A percentile compares a stretch with the other conserved stretches of the same genome.
Evolutionary conservation across 2,797 vertebrate genomes (phyloP).

Genomic region (Coreius guichenoti): DNA sequence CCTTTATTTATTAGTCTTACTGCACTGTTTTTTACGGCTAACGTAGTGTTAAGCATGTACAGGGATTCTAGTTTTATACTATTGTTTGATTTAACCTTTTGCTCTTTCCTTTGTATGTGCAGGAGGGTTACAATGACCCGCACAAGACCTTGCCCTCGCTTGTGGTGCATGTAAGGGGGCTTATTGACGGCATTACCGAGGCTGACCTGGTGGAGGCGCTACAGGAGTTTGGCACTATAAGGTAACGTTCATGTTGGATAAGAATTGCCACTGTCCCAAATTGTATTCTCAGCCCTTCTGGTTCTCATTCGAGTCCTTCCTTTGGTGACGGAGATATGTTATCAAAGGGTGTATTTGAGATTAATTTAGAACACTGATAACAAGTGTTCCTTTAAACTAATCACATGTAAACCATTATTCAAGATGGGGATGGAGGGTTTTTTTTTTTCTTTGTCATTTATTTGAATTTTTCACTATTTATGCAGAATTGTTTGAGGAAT

Average conservation of each 20-base stretch:
- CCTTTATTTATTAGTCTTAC: not conserved
- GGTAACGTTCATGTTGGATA: slow-evolving; percentile 72
- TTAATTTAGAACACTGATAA: not conserved
- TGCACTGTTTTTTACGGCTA: not conserved
- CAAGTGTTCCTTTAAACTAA: not conserved
- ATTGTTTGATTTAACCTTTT: not conserved
- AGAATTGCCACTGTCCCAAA: not conserved
- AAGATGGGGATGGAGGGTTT: rapidly evolving
- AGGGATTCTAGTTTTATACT: not conserved
- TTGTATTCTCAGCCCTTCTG: not conserved
- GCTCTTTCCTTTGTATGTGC: not conserved
- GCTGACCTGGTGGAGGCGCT: slow-evolving; percentile 93
- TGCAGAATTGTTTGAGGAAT: not conserved
- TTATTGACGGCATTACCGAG: slow-evolving; percentile 92
- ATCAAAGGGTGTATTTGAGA: not conserved
- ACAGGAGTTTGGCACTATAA: slow-evolving; percentile 94
- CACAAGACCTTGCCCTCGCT: slow-evolving; percentile 94
- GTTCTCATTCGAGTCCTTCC: not conserved
- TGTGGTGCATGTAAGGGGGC: slow-evolving; percentile 93
- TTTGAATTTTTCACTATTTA: not conserved
- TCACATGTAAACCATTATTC: not conserved
- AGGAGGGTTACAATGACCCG: slow-evolving; percentile 93
- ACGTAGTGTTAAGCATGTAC: not conserved
- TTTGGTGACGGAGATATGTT: not conserved
- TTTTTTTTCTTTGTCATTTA: not conserved